These are phyloP conservation scores for Polia nebulosa DNA, from an alignment of 2,888 invertebrate genomes.

Conservation along the genomic window DNA sequence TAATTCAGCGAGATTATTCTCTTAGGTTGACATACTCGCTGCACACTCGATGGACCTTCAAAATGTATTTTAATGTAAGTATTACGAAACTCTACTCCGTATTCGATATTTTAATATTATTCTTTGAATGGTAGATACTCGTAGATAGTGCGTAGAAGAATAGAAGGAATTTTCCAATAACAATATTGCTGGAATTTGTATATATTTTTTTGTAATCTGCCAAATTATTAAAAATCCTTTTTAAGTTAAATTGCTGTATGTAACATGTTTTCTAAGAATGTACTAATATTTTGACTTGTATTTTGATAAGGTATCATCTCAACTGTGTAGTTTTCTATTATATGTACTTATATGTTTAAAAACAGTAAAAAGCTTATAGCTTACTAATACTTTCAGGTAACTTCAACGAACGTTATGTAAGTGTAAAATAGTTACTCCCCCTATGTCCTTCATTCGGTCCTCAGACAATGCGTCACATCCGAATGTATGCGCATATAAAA, in stretches of 20 bases:
- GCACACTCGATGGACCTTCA: constrained; percentile 74
- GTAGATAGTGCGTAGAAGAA: constrained; percentile 24
- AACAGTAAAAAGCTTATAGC: neutral
- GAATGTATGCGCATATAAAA: constrained; percentile 86
- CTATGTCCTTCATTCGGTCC: constrained; percentile 60
- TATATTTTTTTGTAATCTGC: no score
- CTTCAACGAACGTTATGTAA: constrained; percentile 31
- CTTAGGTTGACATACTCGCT: constrained; percentile 76
- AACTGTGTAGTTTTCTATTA: neutral
- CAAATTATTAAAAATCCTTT: no score
- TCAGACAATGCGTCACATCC: constrained; percentile 74
- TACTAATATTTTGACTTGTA: neutral
- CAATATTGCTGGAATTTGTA: neutral
- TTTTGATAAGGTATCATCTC: neutral
- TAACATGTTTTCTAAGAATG: neutral
- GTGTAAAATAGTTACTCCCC: constrained; percentile 49
- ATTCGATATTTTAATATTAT: constrained; percentile 25
- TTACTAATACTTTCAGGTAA: neutral
- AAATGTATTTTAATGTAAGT: constrained; percentile 78
- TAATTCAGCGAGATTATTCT: constrained; percentile 81
- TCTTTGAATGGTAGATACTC: neutral
- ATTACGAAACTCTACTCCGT: constrained; percentile 42
- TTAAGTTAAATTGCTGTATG: no score
- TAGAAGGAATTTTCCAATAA: neutral
- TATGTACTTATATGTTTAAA: neutral